Conservation (phyloP, 2,888 invertebrate species). For the Drosophila leonis region DNA sequence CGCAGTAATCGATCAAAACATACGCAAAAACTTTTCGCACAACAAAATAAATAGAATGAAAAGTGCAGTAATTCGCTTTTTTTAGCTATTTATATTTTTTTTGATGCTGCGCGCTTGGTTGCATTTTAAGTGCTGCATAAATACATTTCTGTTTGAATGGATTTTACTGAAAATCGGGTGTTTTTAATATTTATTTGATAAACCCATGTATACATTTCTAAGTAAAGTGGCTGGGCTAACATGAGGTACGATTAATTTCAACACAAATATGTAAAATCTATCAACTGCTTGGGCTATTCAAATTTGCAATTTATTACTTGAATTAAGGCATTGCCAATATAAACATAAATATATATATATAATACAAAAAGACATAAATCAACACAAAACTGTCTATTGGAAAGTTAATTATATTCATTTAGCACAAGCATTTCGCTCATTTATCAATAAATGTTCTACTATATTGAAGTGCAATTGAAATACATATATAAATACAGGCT, state of each 20-base stretch:
- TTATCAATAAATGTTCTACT: constrained; percentile 12
- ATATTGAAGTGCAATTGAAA: neutral
- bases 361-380: neutral
- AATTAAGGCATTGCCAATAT: neutral
- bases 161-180: neutral
- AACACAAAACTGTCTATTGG: constrained; percentile 4
- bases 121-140: constrained; percentile 32
- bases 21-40: neutral
- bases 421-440: neutral
- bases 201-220: neutral
- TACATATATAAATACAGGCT: neutral
- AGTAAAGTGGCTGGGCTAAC: neutral
- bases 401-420: constrained; percentile 9
- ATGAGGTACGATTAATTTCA: constrained; percentile 3
- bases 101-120: constrained; percentile 9
- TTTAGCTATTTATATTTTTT: constrained; percentile 13
- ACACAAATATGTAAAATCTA: constrained; percentile 11
- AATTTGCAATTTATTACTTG: constrained; percentile 19
- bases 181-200: neutral
- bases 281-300: neutral
- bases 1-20: constrained; percentile 36
- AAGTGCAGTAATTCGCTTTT: constrained; percentile 12
- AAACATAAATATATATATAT: constrained; percentile 7
- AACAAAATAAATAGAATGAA: neutral
- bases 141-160: constrained; percentile 8